Evolutionary conservation across 64 coral and sea anemone genomes (phyloP).

Genomic region (Actinia tenebrosa): DNA sequence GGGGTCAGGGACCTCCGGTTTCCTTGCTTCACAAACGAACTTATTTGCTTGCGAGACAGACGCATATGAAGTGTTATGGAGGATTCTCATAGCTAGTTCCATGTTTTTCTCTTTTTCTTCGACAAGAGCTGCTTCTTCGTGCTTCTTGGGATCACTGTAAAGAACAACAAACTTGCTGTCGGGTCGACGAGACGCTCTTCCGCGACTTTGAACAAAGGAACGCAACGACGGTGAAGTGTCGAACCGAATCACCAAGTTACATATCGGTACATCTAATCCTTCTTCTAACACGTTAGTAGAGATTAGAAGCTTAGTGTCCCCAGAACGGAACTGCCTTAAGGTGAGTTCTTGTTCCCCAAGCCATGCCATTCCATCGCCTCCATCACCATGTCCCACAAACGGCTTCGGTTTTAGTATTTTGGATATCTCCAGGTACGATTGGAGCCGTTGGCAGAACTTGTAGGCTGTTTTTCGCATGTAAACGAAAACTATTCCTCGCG

Average conservation of each 20-base stretch:
- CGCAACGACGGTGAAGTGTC: conserved; percentile 66
- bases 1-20: neutral
- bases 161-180: conserved; percentile 84
- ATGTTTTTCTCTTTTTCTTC: conserved; percentile 65
- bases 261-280: conserved; percentile 90
- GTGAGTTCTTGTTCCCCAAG: conserved; percentile 82
- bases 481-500: conserved; percentile 78
- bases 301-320: conserved; percentile 73
- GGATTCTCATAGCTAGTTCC: conserved; percentile 76
- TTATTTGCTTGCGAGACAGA: conserved; percentile 45
- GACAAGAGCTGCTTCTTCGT: conserved; percentile 23
- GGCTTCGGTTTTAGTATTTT: conserved; percentile 61
- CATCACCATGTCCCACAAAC: conserved; percentile 85
- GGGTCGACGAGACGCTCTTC: conserved; percentile 63
- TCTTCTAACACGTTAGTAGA: conserved; percentile 92
- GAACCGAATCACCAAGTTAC: conserved; percentile 89
- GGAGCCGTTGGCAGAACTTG: conserved; percentile 76
- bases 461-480: conserved; percentile 81
- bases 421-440: conserved; percentile 25
- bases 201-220: conserved; percentile 72
- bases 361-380: conserved; percentile 95
- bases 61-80: conserved; percentile 27
- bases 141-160: conserved; percentile 46
- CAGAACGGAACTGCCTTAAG: conserved; percentile 76
- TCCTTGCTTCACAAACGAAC: conserved; percentile 55